Evolutionary conservation across 2,888 invertebrate genomes (phyloP), one percentile per base, ranked within the genome.

Genomic region (Acanthoscelides obtectus): DNA sequence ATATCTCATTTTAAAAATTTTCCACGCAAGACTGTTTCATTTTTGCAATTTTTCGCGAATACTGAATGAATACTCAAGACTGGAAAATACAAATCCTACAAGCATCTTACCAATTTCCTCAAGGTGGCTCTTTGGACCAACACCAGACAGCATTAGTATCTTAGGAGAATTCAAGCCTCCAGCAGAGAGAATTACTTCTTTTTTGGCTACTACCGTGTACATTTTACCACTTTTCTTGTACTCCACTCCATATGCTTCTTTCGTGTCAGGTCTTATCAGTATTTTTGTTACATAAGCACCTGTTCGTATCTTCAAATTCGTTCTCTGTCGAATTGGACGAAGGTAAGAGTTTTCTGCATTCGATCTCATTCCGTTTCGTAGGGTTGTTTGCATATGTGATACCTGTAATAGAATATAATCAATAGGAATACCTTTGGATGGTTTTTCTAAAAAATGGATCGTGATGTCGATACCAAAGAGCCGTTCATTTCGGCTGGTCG

Each of bases 121-220:
- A 67, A 92, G 81, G 76, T 92, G 90, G 1, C 88, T 83, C 77
- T 84, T 87, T 0, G 92, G 92, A 0, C 92, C 92, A 12, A 92
- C 83, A 0, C 82, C 82, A 5, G 95, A 95, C 6, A 97, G 84
- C 94, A 97, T 94, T 5, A 98, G 88, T 1, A 98, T 83, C 83
- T 98, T 97, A 0, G 97, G 96, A 0, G 95, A 93, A 79, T 94
- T 94, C 76, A 98, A 92, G 0, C 96, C 90, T 0, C 97, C 97
- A 2, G 94, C 95, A n/a, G 93, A 92, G 20, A 97, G 80, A 71
- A 97, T 93, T 0, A 98, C 92, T 86, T 96, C 96, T 82, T 92
- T 94, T 0, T 88, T 88, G 0, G 92, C 94, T 69, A 83, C 85
- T 0, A 90, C 90, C 5, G 68, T 75, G 25, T 81, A 78, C 21